These are phyloP conservation scores for Phodopus roborovskii DNA, from an alignment of 2,113 vertebrate genomes.

Conservation along the genomic window DNA sequence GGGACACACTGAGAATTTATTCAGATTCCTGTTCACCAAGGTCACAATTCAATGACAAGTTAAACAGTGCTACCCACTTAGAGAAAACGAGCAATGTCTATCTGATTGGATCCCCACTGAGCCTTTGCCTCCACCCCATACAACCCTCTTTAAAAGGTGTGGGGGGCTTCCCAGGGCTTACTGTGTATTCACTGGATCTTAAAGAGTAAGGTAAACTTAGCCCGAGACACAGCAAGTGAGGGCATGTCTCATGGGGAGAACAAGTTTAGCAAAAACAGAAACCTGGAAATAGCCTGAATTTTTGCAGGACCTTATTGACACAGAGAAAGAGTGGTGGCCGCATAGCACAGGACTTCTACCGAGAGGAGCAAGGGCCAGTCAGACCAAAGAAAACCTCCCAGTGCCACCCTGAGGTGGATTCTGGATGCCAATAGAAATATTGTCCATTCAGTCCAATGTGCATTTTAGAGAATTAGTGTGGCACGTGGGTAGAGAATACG, in stretches of 20 bases:
- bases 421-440: neutral
- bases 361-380: neutral
- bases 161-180: neutral
- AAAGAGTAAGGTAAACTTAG: neutral
- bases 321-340: neutral
- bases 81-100: neutral
- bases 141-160: neutral
- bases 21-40: neutral
- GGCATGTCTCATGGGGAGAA: neutral
- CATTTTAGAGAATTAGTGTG: neutral
- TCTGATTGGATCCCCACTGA: neutral
- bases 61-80: neutral
- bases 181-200: neutral
- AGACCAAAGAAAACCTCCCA: neutral
- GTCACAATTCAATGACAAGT: neutral
- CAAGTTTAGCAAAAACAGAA: neutral
- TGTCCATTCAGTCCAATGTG: neutral
- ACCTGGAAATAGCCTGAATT: neutral
- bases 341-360: neutral
- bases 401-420: fast-evolving
- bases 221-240: neutral
- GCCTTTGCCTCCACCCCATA: neutral
- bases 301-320: neutral
- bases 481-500: neutral
- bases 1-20: neutral